Evolutionary conservation across 2,888 invertebrate species (phyloP), one percentile per base, ranked within the genome.

Genomic region (Rhogogaster chlorosoma): DNA sequence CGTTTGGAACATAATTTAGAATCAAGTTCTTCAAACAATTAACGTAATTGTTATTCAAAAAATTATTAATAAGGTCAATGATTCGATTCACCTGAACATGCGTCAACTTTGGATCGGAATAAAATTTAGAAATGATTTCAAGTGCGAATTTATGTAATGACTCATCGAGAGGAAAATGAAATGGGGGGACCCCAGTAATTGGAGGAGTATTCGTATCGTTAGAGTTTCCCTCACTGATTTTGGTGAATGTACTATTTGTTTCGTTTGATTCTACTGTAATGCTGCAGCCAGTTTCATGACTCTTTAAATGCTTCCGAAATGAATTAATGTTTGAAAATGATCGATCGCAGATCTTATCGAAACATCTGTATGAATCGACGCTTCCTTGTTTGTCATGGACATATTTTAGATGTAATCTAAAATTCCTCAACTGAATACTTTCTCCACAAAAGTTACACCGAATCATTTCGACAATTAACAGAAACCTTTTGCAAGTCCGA

Each of bases 321-420:
- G 67, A 67, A 32, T 29, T 67, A 29, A 67, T 67, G 67, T 32
- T 67, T 32, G 67, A 67, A 67, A 67, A 32, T 5, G 67, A 67
- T 12, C 67, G 67, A 67, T 67, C 32, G 29, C 67, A 67, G 32
- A 18, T 12, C 32, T 67, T 67, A 32, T 67, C 67, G 12, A 67
- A 32, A 32, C 67, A 67, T 18, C 67, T 67, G 67, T 67, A 67
- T 67, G 67, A 29, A 67, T 67, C 32, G 29, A 67, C 67, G 18
- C 32, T 67, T 32, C 67, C 67, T 67, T 29, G 32, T 67, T 67
- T 67, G 67, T 67, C 6, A 32, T 67, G 67, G 32, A 67, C 18
- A 67, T 67, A 67, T 67, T 67, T 67, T 15, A 67, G 26, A 67
- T 67, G 67, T 67, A 67, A 67, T 29, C 29, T 32, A 67, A 67